Conservation (phyloP, 2,113 vertebrate genomes). For the Pluvialis apricaria region DNA sequence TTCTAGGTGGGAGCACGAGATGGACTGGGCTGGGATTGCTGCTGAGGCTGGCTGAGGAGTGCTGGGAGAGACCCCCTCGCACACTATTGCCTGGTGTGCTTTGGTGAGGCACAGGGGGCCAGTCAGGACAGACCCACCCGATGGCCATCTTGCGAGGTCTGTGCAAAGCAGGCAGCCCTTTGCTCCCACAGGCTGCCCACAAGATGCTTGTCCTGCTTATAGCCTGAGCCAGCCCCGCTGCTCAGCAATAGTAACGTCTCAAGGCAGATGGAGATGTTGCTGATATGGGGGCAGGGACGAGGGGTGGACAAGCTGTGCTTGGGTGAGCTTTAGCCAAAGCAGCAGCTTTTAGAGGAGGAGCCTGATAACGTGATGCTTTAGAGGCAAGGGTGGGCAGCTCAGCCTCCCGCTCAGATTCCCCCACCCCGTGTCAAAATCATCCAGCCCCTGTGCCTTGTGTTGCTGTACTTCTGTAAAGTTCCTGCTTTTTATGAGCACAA, state of each 20-base stretch:
- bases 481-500: not conserved
- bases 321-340: not conserved
- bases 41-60: not conserved
- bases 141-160: rapidly evolving
- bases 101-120: not conserved
- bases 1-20: not conserved
- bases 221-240: not conserved
- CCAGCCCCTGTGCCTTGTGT: not conserved
- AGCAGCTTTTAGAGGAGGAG: not conserved
- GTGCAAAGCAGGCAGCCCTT: not conserved
- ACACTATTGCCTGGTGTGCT: rapidly evolving
- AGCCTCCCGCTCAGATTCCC: not conserved
- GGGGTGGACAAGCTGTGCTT: not conserved
- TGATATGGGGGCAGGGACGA: not conserved
- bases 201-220: not conserved
- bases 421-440: not conserved
- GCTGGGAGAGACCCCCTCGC: rapidly evolving
- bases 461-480: not conserved
- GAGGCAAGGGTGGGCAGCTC: not conserved
- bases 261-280: not conserved
- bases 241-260: not conserved
- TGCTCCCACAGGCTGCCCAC: not conserved
- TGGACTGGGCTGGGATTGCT: too few relatives aligned
- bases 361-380: not conserved
- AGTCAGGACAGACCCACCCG: rapidly evolving